Conservation (phyloP, 92 coral and sea anemone genomes). For the Nematostella vectensis region DNA sequence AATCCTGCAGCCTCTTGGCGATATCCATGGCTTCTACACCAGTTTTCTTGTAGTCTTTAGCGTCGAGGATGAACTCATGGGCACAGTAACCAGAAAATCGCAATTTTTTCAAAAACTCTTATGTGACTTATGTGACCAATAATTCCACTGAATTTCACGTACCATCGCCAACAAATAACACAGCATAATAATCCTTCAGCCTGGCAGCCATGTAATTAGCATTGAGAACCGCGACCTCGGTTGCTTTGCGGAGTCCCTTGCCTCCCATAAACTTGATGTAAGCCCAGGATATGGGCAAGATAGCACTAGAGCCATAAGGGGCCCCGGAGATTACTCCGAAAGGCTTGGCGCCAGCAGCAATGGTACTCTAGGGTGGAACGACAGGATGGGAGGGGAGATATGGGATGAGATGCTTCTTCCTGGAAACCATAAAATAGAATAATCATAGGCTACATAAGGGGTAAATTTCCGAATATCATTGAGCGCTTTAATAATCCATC, state of each 20-base stretch:
- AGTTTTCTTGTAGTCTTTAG: slow-evolving; percentile 79
- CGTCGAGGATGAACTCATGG: slow-evolving; percentile 93
- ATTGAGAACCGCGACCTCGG: slow-evolving; percentile 87
- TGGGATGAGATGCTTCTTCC: slow-evolving; percentile 91
- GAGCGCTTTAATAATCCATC: too few relatives aligned
- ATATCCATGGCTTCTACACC: slow-evolving; percentile 94
- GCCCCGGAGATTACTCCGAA: slow-evolving; percentile 94
- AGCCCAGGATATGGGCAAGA: slow-evolving; percentile 94
- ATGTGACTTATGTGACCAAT: neutral
- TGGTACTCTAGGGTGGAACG: slow-evolving; percentile 60
- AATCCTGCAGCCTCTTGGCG: slow-evolving; percentile 92
- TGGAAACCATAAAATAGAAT: slow-evolving; percentile 3
- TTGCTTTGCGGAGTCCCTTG: slow-evolving; percentile 81
- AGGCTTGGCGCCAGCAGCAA: slow-evolving; percentile 66
- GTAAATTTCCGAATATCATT: too few relatives aligned
- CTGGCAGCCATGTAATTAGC: slow-evolving; percentile 98
- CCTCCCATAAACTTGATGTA: slow-evolving; percentile 96
- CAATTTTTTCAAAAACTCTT: neutral
- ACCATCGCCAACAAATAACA: slow-evolving; percentile 93
- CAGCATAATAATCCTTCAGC: slow-evolving; percentile 70
- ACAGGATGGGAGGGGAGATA: slow-evolving; percentile 96
- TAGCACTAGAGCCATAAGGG: slow-evolving; percentile 96
- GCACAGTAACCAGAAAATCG: slow-evolving; percentile 73
- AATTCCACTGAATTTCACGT: slow-evolving; percentile 1
- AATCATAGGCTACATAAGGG: neutral